Percentiles rank a stretch among this genome's conserved stretches.
Conservation (phyloP, 2,113 vertebrate genomes). For the Onychostoma macrolepis region DNA sequence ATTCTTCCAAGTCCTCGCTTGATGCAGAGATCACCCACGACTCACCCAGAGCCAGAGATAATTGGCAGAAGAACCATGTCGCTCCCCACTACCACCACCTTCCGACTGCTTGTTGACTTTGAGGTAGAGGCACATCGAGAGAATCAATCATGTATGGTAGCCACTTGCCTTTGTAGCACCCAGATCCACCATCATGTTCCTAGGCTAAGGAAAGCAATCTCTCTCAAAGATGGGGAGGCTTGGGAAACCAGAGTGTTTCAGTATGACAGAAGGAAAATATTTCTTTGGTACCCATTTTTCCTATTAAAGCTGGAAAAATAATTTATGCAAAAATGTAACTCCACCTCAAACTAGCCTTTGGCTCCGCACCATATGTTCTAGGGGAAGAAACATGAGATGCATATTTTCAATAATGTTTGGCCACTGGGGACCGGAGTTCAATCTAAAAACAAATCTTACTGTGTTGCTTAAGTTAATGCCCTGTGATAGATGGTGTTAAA, state of each 20-base stretch:
- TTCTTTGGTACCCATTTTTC: background rate
- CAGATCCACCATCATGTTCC: conserved; percentile 42
- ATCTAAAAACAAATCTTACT: conserved; percentile 47
- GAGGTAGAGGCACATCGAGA: conserved; percentile 23
- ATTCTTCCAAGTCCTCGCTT: background rate
- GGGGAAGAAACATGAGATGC: conserved; percentile 25
- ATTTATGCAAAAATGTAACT: conserved; percentile 22
- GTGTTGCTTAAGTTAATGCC: conserved; percentile 22
- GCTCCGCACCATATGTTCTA: conserved; percentile 27
- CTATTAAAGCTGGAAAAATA: background rate
- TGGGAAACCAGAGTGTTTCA: background rate
- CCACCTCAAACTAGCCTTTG: background rate
- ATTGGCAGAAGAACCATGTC: conserved; percentile 39
- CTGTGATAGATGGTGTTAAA: conserved; percentile 27
- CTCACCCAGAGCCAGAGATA: conserved; percentile 42
- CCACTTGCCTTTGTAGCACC: conserved; percentile 25
- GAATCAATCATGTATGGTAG: conserved; percentile 27
- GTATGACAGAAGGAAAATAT: background rate
- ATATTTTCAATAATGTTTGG: conserved; percentile 39
- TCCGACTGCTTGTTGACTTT: conserved; percentile 2
- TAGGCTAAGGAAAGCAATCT: conserved; percentile 43
- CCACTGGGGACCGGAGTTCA: conserved; percentile 32
- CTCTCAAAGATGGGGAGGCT: background rate
- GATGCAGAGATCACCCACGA: conserved; percentile 32
- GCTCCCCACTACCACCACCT: background rate